phyloP scores from a whole-genome alignment of 1,140 invertebrate genomes.

The Anagrus nilaparvatae region DNA sequence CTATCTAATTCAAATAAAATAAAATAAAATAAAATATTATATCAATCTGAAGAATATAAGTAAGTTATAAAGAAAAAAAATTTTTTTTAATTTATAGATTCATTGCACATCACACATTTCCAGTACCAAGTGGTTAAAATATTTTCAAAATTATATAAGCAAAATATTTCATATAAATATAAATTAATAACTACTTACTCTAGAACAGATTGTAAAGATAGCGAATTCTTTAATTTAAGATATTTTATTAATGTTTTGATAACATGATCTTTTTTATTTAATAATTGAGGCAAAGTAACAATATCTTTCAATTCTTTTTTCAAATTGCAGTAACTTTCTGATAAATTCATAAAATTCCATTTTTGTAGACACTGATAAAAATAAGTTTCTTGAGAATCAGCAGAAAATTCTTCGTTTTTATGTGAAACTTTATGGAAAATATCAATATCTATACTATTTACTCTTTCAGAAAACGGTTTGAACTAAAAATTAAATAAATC shows the following conservation, averaged over 20 bases:
- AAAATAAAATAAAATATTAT: too few species aligned
- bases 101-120: too few species aligned
- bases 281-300: constrained; percentile 66
- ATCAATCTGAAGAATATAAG: too few species aligned
- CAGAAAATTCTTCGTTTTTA: constrained; percentile 53
- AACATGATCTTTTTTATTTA: constrained; percentile 68
- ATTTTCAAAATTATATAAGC: too few species aligned
- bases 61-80: too few species aligned
- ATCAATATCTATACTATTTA: constrained; percentile 73
- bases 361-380: constrained; percentile 75
- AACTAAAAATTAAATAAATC: constrained; percentile 48
- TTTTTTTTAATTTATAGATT: too few species aligned
- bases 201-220: constrained; percentile 68
- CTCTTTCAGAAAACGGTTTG: constrained; percentile 72
- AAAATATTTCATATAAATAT: too few species aligned
- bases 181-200: constrained; percentile 55
- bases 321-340: constrained; percentile 68
- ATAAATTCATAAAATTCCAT: constrained; percentile 78
- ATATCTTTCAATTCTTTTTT: constrained; percentile 60
- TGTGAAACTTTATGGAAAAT: constrained; percentile 67
- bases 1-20: too few species aligned
- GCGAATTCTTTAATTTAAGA: constrained; percentile 54
- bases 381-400: constrained; percentile 60
- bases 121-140: too few species aligned
- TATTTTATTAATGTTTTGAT: constrained; percentile 60